Base-by-base conservation (phyloP, 2,113 vertebrate genomes). In the Xyliphius kryptos region DNA sequence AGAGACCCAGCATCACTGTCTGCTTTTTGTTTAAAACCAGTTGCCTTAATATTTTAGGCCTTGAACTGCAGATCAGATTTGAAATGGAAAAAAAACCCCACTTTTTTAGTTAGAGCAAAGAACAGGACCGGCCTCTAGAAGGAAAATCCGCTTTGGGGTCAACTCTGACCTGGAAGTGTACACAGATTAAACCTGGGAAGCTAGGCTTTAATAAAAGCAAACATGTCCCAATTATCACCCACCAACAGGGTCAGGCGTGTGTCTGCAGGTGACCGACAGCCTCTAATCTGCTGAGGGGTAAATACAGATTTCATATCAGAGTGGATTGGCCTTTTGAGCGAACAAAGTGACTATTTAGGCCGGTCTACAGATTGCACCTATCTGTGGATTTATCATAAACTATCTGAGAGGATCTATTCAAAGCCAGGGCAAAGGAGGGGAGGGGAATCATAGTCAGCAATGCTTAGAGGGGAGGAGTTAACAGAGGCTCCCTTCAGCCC, bases 301-400 rank as follows among this genome's bases (percentile, higher is more conserved):
- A 87, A 72, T 74, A 57, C 70, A 75, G 83, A 83, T 82, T 78
- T 64, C 78, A 81, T 83, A 78, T 46, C 56, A 44, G 52, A 21
- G 14, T 10, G 67, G 79, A 61, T 63, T 69, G 76, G 77, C 74
- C 75, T 75, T 72, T 72, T 67, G 59, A 54, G 68, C 72, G 78
- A 48, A 71, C 58, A 59, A 66, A 66, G 72, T 44, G 80, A 44
- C 67, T 73, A 72, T 78, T 82, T 73, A 73, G 47, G 72, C 74
- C 68, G 59, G 72, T 76, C 74, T 67, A 77, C 77, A 68, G 71
- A 68, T 80, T 85, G 81, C 76, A 83, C 77, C 49, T 76, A 75
- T 72, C 70, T 56, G 51, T 16, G 80, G 85, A 82, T 87, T 88
- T 84, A 90, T 90, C 83, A 82, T 71, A 70, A 77, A 74, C 76